Conservation (phyloP, 2,888 invertebrate species). For the Galerucella calmariensis region DNA sequence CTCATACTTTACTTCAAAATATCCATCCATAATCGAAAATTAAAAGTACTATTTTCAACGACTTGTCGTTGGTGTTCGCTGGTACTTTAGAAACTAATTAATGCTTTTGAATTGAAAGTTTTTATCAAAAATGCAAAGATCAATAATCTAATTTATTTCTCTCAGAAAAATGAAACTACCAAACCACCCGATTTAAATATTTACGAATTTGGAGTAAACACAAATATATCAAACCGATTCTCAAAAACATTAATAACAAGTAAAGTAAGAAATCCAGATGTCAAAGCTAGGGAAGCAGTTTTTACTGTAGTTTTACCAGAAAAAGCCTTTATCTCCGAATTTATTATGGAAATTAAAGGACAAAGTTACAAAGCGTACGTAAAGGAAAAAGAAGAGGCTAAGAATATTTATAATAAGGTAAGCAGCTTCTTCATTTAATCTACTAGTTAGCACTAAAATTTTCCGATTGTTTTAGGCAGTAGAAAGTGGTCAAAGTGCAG, state of each 20-base stretch:
- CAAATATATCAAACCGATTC: conserved; percentile 70
- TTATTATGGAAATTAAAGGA: conserved; percentile 68
- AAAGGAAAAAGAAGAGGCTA: conserved; percentile 70
- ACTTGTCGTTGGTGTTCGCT: no score
- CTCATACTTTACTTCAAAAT: no score
- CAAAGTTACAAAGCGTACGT: conserved; percentile 70
- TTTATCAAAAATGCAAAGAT: no score
- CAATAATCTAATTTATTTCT: background rate
- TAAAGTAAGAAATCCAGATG: conserved; percentile 69
- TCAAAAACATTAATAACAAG: conserved; percentile 72
- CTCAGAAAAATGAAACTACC: background rate
- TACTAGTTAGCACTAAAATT: no score
- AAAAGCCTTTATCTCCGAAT: conserved; percentile 64
- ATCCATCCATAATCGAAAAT: no score
- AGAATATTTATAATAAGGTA: conserved; percentile 67
- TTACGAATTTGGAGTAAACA: conserved; percentile 19
- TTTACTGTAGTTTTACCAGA: conserved; percentile 73
- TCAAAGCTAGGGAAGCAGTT: conserved; percentile 68
- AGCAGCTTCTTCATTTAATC: background rate
- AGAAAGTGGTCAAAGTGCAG: conserved; percentile 69
- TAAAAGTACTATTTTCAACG: no score
- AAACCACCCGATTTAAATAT: conserved; percentile 44
- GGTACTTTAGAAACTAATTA: no score
- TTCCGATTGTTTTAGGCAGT: conserved; percentile 63
- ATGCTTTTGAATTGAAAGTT: no score